Evolutionary conservation across 2,797 vertebrate species (phyloP), one percentile per base, ranked within the genome.

Genomic region (Microhierax caerulescens): DNA sequence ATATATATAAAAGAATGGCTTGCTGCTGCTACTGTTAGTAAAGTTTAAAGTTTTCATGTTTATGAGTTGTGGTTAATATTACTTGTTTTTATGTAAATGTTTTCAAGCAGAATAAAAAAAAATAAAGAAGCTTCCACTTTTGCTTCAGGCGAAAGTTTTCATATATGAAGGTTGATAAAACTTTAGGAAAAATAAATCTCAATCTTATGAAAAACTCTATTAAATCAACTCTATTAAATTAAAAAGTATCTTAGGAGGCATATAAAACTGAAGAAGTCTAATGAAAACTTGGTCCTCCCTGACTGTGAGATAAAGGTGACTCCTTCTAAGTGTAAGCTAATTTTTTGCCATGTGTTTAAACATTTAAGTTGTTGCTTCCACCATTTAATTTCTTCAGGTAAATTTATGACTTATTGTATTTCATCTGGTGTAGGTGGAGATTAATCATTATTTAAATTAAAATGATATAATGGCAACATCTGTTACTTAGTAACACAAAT

Each of bases 401-500:
- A 93, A 92, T 94, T 88, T 93, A 96, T 89, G 65, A 72, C 45
- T 72, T 97, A 76, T 8, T 75, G 60, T 80, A 90, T 90, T 85
- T 98, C 60, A 69, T 27, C 80, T 85, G 45, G 16, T 85, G 88
- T 93, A 96, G 90, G 92, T 90, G 88, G 87, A 93, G 63, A 93
- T 96, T 96, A 97, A 85, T 95, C 84, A 89, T 93, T 87, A 78
- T 90, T 93, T 93, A 90, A 97, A 89, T 86, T 77, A 93, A 87
- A 95, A 93, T 90, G 36, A 79, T 77, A 85, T 34, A 63, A 81
- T 2, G 18, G 28, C 87, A 96, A 91, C 88, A 92, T 96, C 85
- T 79, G 92, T 97, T 98, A 95, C 97, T 96, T 96, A 93, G 96
- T 97, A 97, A 97, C 91, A 97, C 53, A 97, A 96, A 93, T 96